A percentile compares a stretch with the other conserved stretches of the same genome.
Evolutionary conservation across 2,113 vertebrate species (phyloP).

Genomic region (Chionodraco myersi): DNA sequence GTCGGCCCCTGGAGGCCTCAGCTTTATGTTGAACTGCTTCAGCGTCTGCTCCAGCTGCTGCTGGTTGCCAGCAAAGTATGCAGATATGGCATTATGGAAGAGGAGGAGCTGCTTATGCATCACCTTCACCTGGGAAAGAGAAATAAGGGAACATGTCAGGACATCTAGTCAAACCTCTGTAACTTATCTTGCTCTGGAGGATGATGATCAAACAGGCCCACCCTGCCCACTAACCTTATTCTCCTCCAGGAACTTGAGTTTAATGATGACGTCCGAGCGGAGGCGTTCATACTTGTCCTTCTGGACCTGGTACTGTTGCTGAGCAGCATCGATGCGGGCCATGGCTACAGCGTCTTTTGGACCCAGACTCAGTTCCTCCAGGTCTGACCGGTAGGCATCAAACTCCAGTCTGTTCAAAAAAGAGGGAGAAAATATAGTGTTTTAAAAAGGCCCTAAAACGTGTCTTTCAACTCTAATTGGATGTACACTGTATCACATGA

Average conservation of each 20-base stretch:
- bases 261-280: constrained; percentile 93
- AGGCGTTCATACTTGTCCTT: constrained; percentile 96
- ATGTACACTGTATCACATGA: background rate
- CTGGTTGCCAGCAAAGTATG: constrained; percentile 98
- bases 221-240: constrained; percentile 88
- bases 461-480: background rate
- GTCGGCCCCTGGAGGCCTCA: constrained; percentile 91
- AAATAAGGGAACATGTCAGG: background rate
- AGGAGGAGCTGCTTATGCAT: constrained; percentile 99
- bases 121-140: constrained; percentile 91
- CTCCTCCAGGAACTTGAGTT: constrained; percentile 98
- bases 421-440: background rate
- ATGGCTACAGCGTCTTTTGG: constrained; percentile 89
- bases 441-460: background rate
- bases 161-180: background rate
- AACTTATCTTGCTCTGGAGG: background rate
- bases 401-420: constrained; percentile 89
- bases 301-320: constrained; percentile 92
- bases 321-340: constrained; percentile 89
- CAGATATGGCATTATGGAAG: constrained; percentile 97
- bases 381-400: constrained; percentile 94
- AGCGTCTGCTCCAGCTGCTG: constrained; percentile 97
- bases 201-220: background rate
- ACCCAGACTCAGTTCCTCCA: constrained; percentile 95
- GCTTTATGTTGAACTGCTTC: constrained; percentile 96